phyloP scores from a whole-genome alignment of 1,140 invertebrate species.

The Cydia strobilella region DNA sequence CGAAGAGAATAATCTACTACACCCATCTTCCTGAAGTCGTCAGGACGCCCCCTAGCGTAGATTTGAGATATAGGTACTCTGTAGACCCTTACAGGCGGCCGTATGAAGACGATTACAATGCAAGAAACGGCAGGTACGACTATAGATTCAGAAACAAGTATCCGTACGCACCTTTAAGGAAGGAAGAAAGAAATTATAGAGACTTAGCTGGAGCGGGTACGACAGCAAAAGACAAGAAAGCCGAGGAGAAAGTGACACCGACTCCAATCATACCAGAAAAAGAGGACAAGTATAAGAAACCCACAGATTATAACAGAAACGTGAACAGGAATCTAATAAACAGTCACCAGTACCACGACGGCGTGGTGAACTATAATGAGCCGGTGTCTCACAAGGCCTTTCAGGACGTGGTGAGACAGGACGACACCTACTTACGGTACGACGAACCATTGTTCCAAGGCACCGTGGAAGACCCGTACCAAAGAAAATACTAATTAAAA shows the following conservation, averaged over 20 bases:
- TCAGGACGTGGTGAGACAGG: slow-evolving; percentile 62
- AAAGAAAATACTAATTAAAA: slow-evolving; percentile 64
- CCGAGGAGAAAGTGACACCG: slow-evolving; percentile 73
- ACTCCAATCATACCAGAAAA: slow-evolving; percentile 69
- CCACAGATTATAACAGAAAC: slow-evolving; percentile 47
- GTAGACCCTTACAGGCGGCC: slow-evolving; percentile 66
- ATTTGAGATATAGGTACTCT: slow-evolving; percentile 70
- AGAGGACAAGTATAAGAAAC: slow-evolving; percentile 63
- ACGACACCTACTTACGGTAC: slow-evolving; percentile 69
- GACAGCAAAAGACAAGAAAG: slow-evolving; percentile 68
- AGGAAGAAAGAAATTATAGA: slow-evolving; percentile 75
- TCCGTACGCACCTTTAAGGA: slow-evolving; percentile 70
- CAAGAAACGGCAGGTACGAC: slow-evolving; percentile 68
- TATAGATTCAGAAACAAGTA: slow-evolving; percentile 71
- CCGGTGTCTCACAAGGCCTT: slow-evolving; percentile 66
- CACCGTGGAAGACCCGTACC: slow-evolving; percentile 71
- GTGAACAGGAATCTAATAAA: slow-evolving; percentile 68
- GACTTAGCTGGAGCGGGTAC: slow-evolving; percentile 69
- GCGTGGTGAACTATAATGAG: slow-evolving; percentile 53
- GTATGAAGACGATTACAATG: slow-evolving; percentile 68
- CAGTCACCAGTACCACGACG: slow-evolving; percentile 77
- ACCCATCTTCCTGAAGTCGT: slow-evolving; percentile 78
- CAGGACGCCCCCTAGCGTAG: slow-evolving; percentile 72
- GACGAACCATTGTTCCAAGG: slow-evolving; percentile 74
- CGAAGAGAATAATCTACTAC: slow-evolving; percentile 79